These are phyloP conservation scores for Tetramorium simillimum DNA, from an alignment of 1,140 invertebrate species.

Conservation along the genomic window DNA sequence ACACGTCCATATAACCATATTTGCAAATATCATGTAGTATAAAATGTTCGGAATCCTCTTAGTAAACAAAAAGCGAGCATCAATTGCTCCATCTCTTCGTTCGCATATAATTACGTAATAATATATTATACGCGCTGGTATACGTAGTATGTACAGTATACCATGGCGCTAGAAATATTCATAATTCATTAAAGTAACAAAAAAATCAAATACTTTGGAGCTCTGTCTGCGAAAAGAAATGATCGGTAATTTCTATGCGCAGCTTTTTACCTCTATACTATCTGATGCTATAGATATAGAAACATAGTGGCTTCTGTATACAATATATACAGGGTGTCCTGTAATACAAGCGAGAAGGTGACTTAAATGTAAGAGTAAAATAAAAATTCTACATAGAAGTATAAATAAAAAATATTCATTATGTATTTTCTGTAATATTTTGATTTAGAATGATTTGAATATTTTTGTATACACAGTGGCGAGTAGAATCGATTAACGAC, in stretches of 20 bases:
- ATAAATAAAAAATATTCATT: neutral
- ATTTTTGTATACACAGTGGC: neutral
- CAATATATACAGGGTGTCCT: slow-evolving; percentile 32
- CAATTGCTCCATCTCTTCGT: slow-evolving; percentile 34
- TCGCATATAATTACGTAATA: slow-evolving; percentile 44
- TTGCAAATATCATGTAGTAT: slow-evolving; percentile 70
- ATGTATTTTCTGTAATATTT: neutral
- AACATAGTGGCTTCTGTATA: slow-evolving; percentile 74
- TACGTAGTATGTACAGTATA: slow-evolving; percentile 11
- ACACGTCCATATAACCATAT: slow-evolving; percentile 67
- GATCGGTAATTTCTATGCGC: slow-evolving; percentile 71
- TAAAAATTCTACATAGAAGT: slow-evolving; percentile 2
- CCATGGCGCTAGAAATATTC: slow-evolving; percentile 77
- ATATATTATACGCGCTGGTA: slow-evolving; percentile 58
- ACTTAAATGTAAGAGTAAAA: slow-evolving; percentile 4
- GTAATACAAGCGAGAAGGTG: neutral
- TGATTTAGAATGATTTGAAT: slow-evolving; percentile 20
- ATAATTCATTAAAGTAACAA: slow-evolving; percentile 77
- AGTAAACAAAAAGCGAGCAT: slow-evolving; percentile 63
- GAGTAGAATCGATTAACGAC: neutral
- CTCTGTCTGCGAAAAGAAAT: slow-evolving; percentile 69
- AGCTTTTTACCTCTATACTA: slow-evolving; percentile 62
- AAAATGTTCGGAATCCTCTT: slow-evolving; percentile 73
- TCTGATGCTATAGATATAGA: slow-evolving; percentile 75
- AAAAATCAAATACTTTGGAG: slow-evolving; percentile 54